A percentile compares a stretch with the other conserved stretches of the same genome.
Conservation (phyloP, 2,113 vertebrate species). For the Tupaia tana region DNA sequence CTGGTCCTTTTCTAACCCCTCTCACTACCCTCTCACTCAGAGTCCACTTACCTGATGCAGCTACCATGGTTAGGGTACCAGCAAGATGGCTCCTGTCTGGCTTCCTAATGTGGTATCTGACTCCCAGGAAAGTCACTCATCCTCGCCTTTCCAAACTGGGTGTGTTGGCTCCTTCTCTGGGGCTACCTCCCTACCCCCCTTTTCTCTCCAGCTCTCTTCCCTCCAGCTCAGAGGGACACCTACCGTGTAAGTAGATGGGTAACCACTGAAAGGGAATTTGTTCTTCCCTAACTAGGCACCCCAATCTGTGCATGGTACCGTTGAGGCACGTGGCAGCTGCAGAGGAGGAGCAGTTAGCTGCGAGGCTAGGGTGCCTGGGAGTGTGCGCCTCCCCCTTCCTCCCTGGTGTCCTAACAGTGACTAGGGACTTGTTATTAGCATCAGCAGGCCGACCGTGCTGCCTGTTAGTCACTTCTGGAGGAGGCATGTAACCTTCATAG, state of each 20-base stretch:
- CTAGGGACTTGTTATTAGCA: neutral
- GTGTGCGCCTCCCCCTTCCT: accelerated
- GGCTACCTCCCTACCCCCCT: accelerated
- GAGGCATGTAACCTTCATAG: neutral
- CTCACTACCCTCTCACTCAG: neutral
- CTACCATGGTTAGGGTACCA: no score
- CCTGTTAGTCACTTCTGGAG: neutral
- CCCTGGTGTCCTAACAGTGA: neutral
- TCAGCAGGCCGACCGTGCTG: neutral
- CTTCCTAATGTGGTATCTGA: neutral
- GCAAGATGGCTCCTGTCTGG: neutral
- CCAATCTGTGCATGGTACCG: neutral
- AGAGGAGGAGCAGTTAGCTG: neutral
- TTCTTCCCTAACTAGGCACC: neutral
- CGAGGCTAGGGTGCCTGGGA: neutral
- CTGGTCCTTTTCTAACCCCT: neutral
- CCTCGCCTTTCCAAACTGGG: neutral
- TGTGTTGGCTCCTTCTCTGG: neutral
- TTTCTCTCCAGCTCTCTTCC: neutral
- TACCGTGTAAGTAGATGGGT: neutral
- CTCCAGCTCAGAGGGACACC: neutral
- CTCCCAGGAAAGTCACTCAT: neutral
- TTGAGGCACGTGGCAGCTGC: neutral
- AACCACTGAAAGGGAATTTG: neutral
- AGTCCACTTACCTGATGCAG: neutral